Conservation (phyloP, 1,140 invertebrate species). For the Drosophila rufa region DNA sequence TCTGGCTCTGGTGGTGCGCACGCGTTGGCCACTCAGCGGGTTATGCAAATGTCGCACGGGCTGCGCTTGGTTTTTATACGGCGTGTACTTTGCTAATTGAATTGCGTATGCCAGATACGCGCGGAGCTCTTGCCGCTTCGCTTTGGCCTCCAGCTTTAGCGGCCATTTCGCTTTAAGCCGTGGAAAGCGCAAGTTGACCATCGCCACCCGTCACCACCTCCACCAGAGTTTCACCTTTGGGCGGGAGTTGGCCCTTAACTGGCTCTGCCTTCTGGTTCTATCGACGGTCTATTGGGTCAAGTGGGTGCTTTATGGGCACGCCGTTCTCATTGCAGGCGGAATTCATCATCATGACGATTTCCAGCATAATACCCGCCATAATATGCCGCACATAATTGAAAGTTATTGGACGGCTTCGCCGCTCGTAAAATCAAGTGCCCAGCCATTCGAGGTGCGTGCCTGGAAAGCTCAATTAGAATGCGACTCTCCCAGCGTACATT, state of each 20-base stretch:
- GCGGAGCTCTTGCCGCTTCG: slow-evolving; percentile 28
- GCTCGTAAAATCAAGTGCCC: slow-evolving; percentile 65
- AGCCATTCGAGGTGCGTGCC: slow-evolving; percentile 61
- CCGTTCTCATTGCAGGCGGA: slow-evolving; percentile 14
- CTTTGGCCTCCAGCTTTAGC: slow-evolving; percentile 63
- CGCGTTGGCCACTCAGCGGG: slow-evolving; percentile 77
- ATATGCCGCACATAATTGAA: slow-evolving; percentile 73
- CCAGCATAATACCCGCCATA: slow-evolving; percentile 46
- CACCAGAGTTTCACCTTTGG: slow-evolving; percentile 64
- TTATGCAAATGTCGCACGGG: slow-evolving; percentile 80
- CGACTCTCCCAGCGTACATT: slow-evolving; percentile 19
- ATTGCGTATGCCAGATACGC: slow-evolving; percentile 72
- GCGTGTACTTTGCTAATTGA: slow-evolving; percentile 80
- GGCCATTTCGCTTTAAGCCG: slow-evolving; percentile 63
- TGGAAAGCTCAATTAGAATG: slow-evolving; percentile 69
- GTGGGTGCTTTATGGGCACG: slow-evolving; percentile 63
- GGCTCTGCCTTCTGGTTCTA: slow-evolving; percentile 48
- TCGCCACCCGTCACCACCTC: slow-evolving; percentile 4
- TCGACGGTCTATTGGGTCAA: slow-evolving; percentile 42
- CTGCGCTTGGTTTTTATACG: slow-evolving; percentile 81
- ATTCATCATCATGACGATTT: slow-evolving; percentile 53
- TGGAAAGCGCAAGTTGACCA: slow-evolving; percentile 76
- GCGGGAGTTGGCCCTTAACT: neutral
- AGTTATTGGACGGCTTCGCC: slow-evolving; percentile 79
- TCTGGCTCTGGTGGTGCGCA: slow-evolving; percentile 55